Percentiles rank a stretch among this genome's conserved stretches.
Evolutionary conservation across 2,113 vertebrate genomes (phyloP).

Genomic region (Vidua macroura): DNA sequence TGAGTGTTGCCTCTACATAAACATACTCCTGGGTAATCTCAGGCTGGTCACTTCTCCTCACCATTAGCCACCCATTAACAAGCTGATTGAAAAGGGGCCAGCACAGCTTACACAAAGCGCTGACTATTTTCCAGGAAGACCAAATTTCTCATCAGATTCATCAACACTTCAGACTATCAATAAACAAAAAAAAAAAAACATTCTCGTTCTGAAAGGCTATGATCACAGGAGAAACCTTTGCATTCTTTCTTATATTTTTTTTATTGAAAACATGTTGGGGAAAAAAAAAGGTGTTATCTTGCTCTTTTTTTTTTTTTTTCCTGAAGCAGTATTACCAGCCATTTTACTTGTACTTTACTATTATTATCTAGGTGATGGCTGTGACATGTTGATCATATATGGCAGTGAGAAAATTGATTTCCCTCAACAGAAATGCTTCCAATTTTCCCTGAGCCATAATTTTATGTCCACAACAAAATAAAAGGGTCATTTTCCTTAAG

Average conservation of each 20-base stretch:
- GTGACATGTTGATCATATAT: conserved; percentile 90
- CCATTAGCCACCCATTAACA: conserved; percentile 82
- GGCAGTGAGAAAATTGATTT: conserved; percentile 98
- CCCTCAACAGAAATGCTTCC: conserved; percentile 92
- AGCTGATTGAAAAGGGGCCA: conserved; percentile 75
- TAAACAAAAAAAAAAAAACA: conserved; percentile 48
- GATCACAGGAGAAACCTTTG: conserved; percentile 20
- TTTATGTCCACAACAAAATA: conserved; percentile 99
- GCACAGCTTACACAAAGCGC: conserved; percentile 68
- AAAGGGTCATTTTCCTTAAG: conserved; percentile 95
- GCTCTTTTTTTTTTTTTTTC: conserved; percentile 31
- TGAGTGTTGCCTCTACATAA: conserved; percentile 72
- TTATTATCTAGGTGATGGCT: conserved; percentile 86
- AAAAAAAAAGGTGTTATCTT: conserved; percentile 52
- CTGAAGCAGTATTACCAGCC: conserved; percentile 77
- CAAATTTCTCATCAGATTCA: conserved; percentile 68
- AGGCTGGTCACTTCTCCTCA: conserved; percentile 72
- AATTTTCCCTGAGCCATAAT: conserved; percentile 98
- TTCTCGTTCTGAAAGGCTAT: conserved; percentile 30
- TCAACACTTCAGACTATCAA: conserved; percentile 68
- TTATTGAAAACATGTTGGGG: conserved; percentile 30
- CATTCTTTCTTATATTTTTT: background rate
- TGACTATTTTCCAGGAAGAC: conserved; percentile 73
- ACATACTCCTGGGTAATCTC: conserved; percentile 77
- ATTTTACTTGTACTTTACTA: conserved; percentile 82